Evolutionary conservation across 1,140 invertebrate species (phyloP).

Genomic region (Agraylea sexmaculata): DNA sequence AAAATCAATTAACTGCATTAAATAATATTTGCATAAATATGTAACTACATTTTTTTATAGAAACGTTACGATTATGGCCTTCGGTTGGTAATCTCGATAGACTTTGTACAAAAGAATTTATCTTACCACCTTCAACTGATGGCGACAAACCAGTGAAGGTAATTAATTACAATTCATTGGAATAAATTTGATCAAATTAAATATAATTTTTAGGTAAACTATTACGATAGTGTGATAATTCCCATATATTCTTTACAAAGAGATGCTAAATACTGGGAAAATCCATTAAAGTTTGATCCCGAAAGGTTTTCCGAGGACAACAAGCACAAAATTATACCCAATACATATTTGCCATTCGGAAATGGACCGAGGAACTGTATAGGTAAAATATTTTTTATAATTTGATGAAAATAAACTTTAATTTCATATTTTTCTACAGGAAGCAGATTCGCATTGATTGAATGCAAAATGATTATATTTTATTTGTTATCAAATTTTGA

Average conservation of each 20-base stretch:
- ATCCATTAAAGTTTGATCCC: conserved; percentile 46
- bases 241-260: conserved; percentile 28
- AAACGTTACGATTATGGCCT: conserved; percentile 16
- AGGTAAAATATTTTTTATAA: conserved; percentile 23
- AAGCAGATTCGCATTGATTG: background rate
- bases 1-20: background rate
- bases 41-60: conserved; percentile 2
- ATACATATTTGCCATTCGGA: conserved; percentile 42
- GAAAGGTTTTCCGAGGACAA: conserved; percentile 31
- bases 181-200: too few relatives aligned
- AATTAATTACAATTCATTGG: too few relatives aligned
- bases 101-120: conserved; percentile 28
- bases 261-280: conserved; percentile 39
- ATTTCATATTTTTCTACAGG: background rate
- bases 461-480: conserved; percentile 1
- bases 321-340: conserved; percentile 21
- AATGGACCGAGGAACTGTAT: conserved; percentile 47
- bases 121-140: conserved; percentile 16
- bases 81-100: conserved; percentile 27
- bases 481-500: conserved; percentile 20
- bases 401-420: background rate
- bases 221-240: too few relatives aligned
- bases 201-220: too few relatives aligned
- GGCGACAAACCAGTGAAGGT: background rate
- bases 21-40: background rate